Conservation (phyloP, 1,140 invertebrate genomes). For the Magallana ariakensis region DNA sequence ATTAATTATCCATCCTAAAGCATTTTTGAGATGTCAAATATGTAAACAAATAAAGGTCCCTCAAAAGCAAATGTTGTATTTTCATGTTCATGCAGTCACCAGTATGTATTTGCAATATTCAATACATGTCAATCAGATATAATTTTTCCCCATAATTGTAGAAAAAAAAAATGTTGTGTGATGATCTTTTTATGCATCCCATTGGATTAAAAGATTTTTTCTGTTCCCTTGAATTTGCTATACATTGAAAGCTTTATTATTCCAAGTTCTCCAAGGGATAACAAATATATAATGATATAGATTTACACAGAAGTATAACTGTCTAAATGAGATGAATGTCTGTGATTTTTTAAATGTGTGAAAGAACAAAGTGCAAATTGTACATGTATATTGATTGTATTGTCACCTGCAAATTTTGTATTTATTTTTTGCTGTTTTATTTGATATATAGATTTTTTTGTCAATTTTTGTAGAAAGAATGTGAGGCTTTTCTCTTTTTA, state of each 20-base stretch:
- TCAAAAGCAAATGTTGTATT: no score
- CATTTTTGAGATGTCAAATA: no score
- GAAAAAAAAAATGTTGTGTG: no score
- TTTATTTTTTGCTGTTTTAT: conserved; percentile 33
- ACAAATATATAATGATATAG: background rate
- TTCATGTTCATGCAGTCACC: no score
- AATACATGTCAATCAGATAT: no score
- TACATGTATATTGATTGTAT: background rate
- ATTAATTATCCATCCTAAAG: no score
- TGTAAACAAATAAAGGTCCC: no score
- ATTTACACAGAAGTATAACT: background rate
- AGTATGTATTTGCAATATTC: no score
- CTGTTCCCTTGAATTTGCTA: background rate
- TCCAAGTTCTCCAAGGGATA: background rate
- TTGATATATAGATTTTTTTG: background rate
- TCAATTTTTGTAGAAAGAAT: conserved; percentile 22
- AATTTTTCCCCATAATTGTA: no score
- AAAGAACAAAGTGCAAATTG: background rate
- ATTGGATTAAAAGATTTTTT: background rate
- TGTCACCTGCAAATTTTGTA: conserved; percentile 32
- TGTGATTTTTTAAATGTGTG: background rate
- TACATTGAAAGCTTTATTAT: background rate
- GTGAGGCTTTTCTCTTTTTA: background rate
- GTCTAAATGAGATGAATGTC: background rate
- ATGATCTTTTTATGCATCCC: no score